Percentiles rank a stretch among this genome's conserved stretches.
phyloP scores from a whole-genome alignment of 1,140 invertebrate genomes.

The Atta cephalotes region DNA sequence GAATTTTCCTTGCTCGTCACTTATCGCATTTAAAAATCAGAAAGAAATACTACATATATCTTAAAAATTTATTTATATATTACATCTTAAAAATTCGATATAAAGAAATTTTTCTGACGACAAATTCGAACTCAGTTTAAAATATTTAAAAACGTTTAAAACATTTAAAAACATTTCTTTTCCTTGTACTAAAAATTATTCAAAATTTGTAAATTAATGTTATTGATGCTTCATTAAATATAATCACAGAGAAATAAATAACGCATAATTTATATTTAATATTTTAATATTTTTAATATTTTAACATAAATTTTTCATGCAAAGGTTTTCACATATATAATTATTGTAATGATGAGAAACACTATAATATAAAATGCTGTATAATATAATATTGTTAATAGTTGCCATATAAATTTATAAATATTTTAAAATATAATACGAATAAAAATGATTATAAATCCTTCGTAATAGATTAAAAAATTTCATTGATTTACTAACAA shows the following conservation, averaged over 20 bases:
- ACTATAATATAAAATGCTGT: not conserved
- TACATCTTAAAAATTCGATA: no score
- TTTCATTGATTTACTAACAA: not conserved
- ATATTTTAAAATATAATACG: not conserved
- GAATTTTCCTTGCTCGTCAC: no score
- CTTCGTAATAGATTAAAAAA: not conserved
- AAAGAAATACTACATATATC: no score
- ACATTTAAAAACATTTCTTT: no score
- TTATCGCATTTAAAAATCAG: no score
- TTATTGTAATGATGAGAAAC: not conserved
- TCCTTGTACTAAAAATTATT: no score
- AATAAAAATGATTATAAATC: not conserved
- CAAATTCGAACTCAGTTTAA: no score
- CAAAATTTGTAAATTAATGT: no score
- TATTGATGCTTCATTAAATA: no score
- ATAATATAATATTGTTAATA: not conserved
- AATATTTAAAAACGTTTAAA: no score
- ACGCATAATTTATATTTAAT: not conserved
- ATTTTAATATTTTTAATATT: not conserved
- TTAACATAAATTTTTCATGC: not conserved
- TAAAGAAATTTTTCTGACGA: no score
- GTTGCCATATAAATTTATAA: not conserved
- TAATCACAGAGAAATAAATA: not conserved
- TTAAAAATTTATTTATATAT: no score
- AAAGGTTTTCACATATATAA: not conserved